Percentiles rank a stretch among this genome's conserved stretches.
Conservation (phyloP, 2,113 vertebrate genomes). For the Phoenicopterus ruber region DNA sequence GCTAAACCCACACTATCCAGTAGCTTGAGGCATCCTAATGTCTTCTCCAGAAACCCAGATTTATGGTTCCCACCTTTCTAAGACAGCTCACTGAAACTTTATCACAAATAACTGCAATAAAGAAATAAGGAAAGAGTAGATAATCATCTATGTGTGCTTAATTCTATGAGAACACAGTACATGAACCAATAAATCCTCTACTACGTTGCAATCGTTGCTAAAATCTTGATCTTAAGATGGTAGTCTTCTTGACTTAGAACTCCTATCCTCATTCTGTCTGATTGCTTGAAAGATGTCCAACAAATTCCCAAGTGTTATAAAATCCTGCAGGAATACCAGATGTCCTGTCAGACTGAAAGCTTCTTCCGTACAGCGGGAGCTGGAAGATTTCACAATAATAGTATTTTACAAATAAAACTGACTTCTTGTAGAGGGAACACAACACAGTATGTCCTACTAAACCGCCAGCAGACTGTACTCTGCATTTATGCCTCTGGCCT, state of each 20-base stretch:
- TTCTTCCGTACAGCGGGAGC: neutral
- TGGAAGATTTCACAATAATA: neutral
- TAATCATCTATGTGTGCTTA: neutral
- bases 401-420: neutral
- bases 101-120: neutral
- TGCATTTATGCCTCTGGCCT: neutral
- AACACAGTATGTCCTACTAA: rapidly evolving
- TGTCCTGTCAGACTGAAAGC: neutral
- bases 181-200: neutral
- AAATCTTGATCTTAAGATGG: neutral
- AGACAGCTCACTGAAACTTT: neutral
- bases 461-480: rapidly evolving
- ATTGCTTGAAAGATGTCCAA: neutral
- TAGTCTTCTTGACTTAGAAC: neutral
- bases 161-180: neutral
- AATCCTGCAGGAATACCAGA: neutral
- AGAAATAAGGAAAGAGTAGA: neutral
- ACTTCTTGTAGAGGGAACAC: neutral
- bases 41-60: neutral
- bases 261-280: neutral
- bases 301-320: neutral
- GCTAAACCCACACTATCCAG: rapidly evolving
- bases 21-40: neutral
- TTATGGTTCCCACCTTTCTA: neutral
- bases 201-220: neutral